Conservation (phyloP, 2,888 invertebrate genomes). For the Tachina lurida region DNA sequence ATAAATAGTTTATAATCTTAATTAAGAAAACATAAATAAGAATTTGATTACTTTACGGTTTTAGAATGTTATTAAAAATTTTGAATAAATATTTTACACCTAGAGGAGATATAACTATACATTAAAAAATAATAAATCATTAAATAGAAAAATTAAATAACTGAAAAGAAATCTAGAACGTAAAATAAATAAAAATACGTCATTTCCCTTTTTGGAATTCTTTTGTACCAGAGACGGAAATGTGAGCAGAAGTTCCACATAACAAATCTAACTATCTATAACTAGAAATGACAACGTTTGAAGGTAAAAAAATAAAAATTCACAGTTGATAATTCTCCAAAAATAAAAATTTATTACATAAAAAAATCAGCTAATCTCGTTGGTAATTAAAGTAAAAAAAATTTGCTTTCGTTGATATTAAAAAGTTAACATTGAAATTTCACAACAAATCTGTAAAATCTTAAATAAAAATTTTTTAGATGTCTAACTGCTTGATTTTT, state of each 20-base stretch:
- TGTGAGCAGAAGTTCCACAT: not conserved
- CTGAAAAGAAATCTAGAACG: constrained; percentile 24
- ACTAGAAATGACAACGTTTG: too few relatives aligned
- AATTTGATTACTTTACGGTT: constrained; percentile 5
- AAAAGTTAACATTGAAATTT: too few relatives aligned
- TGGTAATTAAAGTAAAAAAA: too few relatives aligned
- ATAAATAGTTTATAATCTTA: constrained; percentile 21
- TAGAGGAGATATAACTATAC: not conserved
- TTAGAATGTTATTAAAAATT: not conserved
- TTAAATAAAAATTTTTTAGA: too few relatives aligned
- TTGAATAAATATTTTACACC: constrained; percentile 52
- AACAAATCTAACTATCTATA: not conserved
- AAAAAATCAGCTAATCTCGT: too few relatives aligned
- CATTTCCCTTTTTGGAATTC: constrained; percentile 32
- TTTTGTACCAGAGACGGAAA: constrained; percentile 1
- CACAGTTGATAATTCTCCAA: not conserved
- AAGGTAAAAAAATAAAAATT: not conserved
- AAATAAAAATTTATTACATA: not conserved
- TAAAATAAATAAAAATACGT: not conserved
- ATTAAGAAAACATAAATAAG: constrained; percentile 48
- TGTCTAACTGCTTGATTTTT: too few relatives aligned
- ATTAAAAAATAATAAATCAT: constrained; percentile 44
- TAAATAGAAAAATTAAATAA: constrained; percentile 24
- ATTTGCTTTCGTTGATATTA: too few relatives aligned
- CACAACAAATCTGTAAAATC: too few relatives aligned